A percentile compares a stretch with the other conserved stretches of the same genome.
phyloP scores from a whole-genome alignment of 2,888 invertebrate genomes.

The Allacma fusca region DNA sequence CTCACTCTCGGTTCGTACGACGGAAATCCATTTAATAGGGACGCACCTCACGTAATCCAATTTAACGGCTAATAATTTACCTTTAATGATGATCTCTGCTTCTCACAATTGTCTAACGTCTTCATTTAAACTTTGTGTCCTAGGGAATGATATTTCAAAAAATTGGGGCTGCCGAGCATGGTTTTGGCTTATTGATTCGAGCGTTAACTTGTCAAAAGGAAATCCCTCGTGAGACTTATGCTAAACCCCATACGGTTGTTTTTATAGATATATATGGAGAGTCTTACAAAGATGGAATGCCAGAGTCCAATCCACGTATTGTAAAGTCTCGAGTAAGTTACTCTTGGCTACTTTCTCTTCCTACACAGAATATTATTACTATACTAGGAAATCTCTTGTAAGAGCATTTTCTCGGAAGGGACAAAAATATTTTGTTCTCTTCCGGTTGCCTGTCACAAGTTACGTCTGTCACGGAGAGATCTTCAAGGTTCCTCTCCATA shows the following conservation, averaged over 20 bases:
- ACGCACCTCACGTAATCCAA: slow-evolving; percentile 30
- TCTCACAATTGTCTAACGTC: neutral
- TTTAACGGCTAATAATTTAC: neutral
- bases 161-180: slow-evolving; percentile 54
- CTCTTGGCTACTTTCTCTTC: too few relatives aligned
- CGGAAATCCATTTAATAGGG: slow-evolving; percentile 50
- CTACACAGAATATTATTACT: too few relatives aligned
- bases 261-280: slow-evolving; percentile 54
- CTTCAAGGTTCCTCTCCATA: too few relatives aligned
- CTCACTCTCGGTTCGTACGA: slow-evolving; percentile 53
- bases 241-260: slow-evolving; percentile 52
- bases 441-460: too few relatives aligned
- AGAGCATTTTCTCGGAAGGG: too few relatives aligned
- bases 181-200: slow-evolving; percentile 51
- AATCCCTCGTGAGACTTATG: slow-evolving; percentile 50
- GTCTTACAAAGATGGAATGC: slow-evolving; percentile 19
- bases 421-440: too few relatives aligned
- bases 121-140: neutral
- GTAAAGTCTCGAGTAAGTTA: slow-evolving; percentile 44
- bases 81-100: neutral
- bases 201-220: slow-evolving; percentile 54
- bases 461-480: too few relatives aligned
- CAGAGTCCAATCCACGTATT: slow-evolving; percentile 12
- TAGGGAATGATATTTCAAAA: slow-evolving; percentile 50
- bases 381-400: too few relatives aligned